Evolutionary conservation across 2,888 invertebrate species (phyloP).

Genomic region (Polydesmus complanatus): DNA sequence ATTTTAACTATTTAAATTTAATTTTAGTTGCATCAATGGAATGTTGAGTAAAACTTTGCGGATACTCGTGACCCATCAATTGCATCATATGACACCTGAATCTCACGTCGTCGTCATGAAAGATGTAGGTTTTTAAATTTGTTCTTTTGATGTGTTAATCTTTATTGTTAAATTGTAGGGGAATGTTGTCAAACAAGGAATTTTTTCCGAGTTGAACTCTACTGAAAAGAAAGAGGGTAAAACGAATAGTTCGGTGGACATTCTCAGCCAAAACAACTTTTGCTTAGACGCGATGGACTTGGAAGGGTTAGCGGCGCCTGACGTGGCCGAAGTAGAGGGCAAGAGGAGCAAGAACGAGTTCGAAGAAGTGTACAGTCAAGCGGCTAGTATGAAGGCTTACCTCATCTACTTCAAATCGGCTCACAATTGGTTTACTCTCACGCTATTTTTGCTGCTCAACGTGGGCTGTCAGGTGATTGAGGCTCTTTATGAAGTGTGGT

Average conservation of each 20-base stretch:
- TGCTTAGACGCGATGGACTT: conserved; percentile 2
- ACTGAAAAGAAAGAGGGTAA: conserved; percentile 1
- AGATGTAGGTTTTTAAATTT: too few relatives aligned
- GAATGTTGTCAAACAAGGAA: conserved; percentile 1
- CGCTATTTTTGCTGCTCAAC: conserved; percentile 35
- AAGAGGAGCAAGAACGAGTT: conserved; percentile 12
- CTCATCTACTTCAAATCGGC: conserved; percentile 44
- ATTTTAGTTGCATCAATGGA: conserved; percentile 10
- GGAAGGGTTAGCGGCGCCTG: background rate
- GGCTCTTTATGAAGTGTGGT: conserved; percentile 34
- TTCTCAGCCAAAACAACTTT: conserved; percentile 2
- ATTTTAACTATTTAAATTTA: background rate
- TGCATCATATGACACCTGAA: conserved; percentile 9
- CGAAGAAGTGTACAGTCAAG: conserved; percentile 25
- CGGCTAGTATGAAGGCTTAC: conserved; percentile 22
- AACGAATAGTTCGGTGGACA: conserved; percentile 5
- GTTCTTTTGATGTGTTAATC: background rate
- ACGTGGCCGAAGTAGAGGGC: background rate
- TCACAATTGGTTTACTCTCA: conserved; percentile 39
- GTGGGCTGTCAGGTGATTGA: conserved; percentile 30
- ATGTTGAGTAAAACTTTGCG: background rate
- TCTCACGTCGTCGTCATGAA: conserved; percentile 7
- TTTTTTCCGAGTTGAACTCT: background rate
- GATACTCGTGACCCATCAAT: conserved; percentile 8
- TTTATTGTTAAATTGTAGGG: background rate